phyloP scores from a whole-genome alignment of 2,888 invertebrate genomes.

The Rhorus exstirpatorius region DNA sequence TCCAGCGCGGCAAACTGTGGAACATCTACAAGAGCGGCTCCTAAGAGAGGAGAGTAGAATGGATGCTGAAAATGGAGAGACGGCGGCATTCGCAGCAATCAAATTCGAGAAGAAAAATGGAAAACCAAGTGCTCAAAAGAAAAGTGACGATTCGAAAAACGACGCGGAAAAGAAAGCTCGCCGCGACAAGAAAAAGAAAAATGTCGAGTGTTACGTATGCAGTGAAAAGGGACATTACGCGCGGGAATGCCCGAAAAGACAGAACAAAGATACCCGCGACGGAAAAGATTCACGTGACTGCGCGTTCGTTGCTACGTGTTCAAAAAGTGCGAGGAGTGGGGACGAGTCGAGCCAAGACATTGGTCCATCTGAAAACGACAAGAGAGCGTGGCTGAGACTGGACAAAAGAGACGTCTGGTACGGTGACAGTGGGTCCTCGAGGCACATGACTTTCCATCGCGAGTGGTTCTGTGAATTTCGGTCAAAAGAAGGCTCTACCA shows the following conservation, averaged over 20 bases:
- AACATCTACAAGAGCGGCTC: conserved; percentile 48
- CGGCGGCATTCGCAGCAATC: conserved; percentile 19
- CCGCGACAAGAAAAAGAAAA: conserved; percentile 26
- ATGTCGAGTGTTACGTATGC: conserved; percentile 36
- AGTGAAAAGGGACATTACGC: conserved; percentile 30
- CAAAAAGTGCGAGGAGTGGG: neutral
- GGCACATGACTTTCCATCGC: conserved; percentile 64
- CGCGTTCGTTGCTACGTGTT: neutral
- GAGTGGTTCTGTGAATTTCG: conserved; percentile 71
- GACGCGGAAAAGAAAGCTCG: neutral
- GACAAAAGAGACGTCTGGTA: conserved; percentile 67
- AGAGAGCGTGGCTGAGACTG: neutral
- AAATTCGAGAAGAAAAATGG: neutral
- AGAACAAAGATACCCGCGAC: neutral
- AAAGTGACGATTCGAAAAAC: too few species aligned
- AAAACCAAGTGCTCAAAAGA: too few species aligned
- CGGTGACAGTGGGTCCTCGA: conserved; percentile 72
- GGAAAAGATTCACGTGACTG: neutral
- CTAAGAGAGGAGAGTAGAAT: conserved; percentile 55
- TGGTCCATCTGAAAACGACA: neutral
- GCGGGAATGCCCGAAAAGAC: conserved; percentile 14
- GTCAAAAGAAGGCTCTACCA: neutral
- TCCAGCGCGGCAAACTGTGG: conserved; percentile 55
- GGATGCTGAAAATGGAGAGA: neutral
- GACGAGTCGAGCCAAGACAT: neutral